These are phyloP conservation scores for Lasioglossum figueresi DNA, from an alignment of 2,888 invertebrate genomes.

Conservation along the genomic window DNA sequence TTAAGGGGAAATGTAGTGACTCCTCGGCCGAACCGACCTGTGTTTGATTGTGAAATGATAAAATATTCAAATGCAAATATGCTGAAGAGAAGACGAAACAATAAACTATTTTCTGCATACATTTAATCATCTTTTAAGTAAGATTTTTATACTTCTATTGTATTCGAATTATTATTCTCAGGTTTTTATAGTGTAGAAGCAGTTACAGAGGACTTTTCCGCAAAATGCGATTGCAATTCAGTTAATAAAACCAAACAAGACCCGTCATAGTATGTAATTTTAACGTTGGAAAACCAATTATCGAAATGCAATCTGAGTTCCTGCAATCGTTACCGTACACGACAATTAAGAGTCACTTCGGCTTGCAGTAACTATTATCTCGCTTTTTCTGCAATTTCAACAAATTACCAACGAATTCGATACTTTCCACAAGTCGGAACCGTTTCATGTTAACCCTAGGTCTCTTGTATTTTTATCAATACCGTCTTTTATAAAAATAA, in stretches of 20 bases:
- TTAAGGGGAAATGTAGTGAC: slow-evolving; percentile 4
- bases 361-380: slow-evolving; percentile 9
- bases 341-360: background rate
- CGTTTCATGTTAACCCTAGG: background rate
- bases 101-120: background rate
- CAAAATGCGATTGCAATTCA: background rate
- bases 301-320: slow-evolving; percentile 15
- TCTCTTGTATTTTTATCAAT: too few relatives aligned
- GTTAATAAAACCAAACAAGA: background rate
- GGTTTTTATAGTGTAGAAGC: background rate
- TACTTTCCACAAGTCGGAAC: background rate
- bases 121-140: background rate
- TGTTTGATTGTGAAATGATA: slow-evolving; percentile 14
- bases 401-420: background rate
- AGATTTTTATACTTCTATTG: background rate
- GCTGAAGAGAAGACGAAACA: background rate
- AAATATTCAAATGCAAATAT: slow-evolving; percentile 11
- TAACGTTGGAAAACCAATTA: slow-evolving; percentile 14
- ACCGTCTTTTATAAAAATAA: too few relatives aligned
- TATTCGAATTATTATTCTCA: background rate
- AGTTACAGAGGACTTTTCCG: background rate
- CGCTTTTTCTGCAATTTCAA: slow-evolving; percentile 9
- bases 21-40: background rate
- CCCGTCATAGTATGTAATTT: background rate
- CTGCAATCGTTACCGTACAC: slow-evolving; percentile 7